Conservation (phyloP, 2,797 vertebrate species). For the Meriones psammophilus region DNA sequence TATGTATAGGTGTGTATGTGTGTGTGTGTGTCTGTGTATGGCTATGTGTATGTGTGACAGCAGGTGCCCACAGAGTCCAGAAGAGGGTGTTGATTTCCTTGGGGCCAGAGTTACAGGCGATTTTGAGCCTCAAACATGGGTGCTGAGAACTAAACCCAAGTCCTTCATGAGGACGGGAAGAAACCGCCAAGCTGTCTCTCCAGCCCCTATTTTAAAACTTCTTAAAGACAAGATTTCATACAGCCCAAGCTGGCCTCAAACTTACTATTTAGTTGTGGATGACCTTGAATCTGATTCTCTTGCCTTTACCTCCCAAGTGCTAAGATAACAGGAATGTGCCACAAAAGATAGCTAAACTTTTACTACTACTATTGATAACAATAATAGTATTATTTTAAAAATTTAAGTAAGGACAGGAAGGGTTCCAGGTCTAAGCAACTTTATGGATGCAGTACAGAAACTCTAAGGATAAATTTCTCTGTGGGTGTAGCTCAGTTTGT, state of each 20-base stretch:
- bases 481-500: neutral
- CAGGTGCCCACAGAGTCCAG: neutral
- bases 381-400: neutral
- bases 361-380: neutral
- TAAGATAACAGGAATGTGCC: neutral
- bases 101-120: neutral
- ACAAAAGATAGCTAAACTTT: too few species aligned
- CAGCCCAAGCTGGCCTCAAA: neutral
- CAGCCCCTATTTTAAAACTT: neutral
- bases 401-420: neutral
- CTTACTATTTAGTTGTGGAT: too few species aligned
- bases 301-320: neutral
- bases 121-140: neutral
- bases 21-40: neutral
- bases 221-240: neutral
- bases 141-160: too few species aligned
- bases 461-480: slow-evolving; percentile 31
- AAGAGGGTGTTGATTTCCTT: neutral
- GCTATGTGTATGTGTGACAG: too few species aligned
- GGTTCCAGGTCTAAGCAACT: neutral
- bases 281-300: neutral
- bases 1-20: neutral
- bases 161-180: neutral
- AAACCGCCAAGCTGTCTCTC: neutral
- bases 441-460: slow-evolving; percentile 22